A percentile compares a stretch with the other conserved stretches of the same genome.
phyloP scores from a whole-genome alignment of 2,113 vertebrate species.

The Podocnemis expansa region DNA sequence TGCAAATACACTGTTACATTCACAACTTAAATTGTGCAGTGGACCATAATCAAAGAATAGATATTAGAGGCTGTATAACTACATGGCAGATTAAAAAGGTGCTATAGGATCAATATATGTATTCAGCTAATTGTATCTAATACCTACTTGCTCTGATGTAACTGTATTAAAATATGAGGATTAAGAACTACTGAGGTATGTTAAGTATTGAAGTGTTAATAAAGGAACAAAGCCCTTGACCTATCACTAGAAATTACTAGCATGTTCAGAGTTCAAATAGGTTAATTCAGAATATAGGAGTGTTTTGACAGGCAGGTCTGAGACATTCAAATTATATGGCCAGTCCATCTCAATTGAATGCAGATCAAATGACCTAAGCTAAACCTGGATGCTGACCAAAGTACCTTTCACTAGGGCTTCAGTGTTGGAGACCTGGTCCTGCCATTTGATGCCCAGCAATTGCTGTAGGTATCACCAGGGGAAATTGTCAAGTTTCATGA shows the following conservation, averaged over 20 bases:
- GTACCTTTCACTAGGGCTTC: neutral
- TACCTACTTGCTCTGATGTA: conserved; percentile 41
- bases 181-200: conserved; percentile 13
- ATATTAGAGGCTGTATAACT: neutral
- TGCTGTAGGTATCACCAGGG: neutral
- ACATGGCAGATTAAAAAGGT: neutral
- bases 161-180: conserved; percentile 17
- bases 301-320: neutral
- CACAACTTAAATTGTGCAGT: neutral
- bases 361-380: neutral
- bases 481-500: neutral
- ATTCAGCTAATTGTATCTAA: conserved; percentile 1
- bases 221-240: neutral
- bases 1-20: neutral
- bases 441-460: neutral
- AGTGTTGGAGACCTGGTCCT: neutral
- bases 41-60: neutral
- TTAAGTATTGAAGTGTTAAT: neutral
- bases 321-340: neutral
- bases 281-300: neutral
- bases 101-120: neutral
- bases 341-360: neutral
- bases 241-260: neutral
- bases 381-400: neutral
- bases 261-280: neutral